These are phyloP conservation scores for Acanthurus lineatus DNA, from an alignment of 2,797 vertebrate genomes.

Conservation along the genomic window DNA sequence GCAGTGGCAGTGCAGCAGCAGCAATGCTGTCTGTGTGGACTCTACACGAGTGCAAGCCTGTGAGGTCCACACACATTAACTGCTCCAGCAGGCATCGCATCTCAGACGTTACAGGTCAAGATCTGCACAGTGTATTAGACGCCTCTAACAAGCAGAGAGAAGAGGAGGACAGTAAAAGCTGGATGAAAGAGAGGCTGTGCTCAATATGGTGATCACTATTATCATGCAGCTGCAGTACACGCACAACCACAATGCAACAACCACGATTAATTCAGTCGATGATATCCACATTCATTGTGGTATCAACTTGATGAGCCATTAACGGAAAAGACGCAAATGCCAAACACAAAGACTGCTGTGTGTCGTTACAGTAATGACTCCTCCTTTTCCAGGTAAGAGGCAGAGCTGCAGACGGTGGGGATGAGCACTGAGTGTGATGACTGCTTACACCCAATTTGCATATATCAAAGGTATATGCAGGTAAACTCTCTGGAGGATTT, in stretches of 20 bases:
- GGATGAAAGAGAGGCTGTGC: conserved; percentile 30
- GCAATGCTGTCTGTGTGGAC: too few relatives aligned
- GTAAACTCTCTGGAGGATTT: conserved; percentile 23
- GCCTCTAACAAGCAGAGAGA: too few relatives aligned
- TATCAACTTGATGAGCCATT: conserved; percentile 48
- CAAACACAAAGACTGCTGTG: conserved; percentile 13
- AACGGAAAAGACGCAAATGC: conserved; percentile 34
- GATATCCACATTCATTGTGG: conserved; percentile 40
- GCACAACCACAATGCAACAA: conserved; percentile 5
- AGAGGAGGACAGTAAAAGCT: not conserved
- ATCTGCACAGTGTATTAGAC: too few relatives aligned
- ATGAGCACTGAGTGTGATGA: conserved; percentile 20
- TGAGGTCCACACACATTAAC: too few relatives aligned
- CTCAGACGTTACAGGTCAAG: too few relatives aligned
- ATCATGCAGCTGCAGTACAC: conserved; percentile 37
- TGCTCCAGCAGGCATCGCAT: too few relatives aligned
- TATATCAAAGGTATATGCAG: conserved; percentile 24
- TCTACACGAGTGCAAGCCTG: too few relatives aligned
- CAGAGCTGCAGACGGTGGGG: not conserved
- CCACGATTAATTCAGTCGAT: conserved; percentile 29
- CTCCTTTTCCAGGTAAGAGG: conserved; percentile 51
- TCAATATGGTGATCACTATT: conserved; percentile 50
- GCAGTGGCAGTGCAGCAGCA: too few relatives aligned
- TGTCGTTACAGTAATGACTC: conserved; percentile 36
- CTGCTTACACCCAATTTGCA: conserved; percentile 46